Percentiles rank a stretch among this genome's conserved stretches.
Evolutionary conservation across 2,113 vertebrate genomes (phyloP).

Genomic region (Gallinago jamesoni): DNA sequence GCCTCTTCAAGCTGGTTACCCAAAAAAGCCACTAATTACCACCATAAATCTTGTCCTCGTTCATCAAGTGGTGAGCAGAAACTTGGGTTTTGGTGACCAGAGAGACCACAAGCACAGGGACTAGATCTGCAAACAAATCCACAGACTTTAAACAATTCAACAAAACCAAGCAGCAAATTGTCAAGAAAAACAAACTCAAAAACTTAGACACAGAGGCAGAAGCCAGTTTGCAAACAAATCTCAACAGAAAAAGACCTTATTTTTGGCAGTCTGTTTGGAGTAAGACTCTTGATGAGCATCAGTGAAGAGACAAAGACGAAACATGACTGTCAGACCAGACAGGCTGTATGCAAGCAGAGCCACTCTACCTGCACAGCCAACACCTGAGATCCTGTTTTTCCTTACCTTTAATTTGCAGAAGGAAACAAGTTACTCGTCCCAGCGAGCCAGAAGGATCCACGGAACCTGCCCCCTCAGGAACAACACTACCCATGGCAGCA

Average conservation of each 20-base stretch:
- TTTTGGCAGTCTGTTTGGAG: neutral
- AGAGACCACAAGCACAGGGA: neutral
- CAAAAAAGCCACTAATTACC: slow-evolving; percentile 13
- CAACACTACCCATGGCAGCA: neutral
- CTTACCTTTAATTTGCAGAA: neutral
- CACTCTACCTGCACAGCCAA: neutral
- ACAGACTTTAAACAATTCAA: neutral
- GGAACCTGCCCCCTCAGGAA: neutral
- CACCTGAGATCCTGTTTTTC: neutral
- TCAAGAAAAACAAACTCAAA: neutral
- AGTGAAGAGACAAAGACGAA: neutral
- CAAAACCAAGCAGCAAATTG: neutral
- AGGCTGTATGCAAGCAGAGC: neutral
- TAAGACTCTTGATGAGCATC: neutral
- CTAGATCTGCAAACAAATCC: slow-evolving; percentile 11
- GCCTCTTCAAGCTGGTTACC: neutral
- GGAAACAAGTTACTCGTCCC: neutral
- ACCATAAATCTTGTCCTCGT: slow-evolving; percentile 4
- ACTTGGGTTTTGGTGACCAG: neutral
- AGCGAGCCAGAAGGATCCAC: neutral
- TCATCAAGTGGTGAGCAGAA: slow-evolving; percentile 8
- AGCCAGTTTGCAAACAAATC: neutral
- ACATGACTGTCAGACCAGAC: neutral
- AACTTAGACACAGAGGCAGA: neutral
- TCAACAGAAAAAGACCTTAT: neutral